phyloP scores from a whole-genome alignment of 2,888 invertebrate genomes.

The Pedicia rivosa region DNA sequence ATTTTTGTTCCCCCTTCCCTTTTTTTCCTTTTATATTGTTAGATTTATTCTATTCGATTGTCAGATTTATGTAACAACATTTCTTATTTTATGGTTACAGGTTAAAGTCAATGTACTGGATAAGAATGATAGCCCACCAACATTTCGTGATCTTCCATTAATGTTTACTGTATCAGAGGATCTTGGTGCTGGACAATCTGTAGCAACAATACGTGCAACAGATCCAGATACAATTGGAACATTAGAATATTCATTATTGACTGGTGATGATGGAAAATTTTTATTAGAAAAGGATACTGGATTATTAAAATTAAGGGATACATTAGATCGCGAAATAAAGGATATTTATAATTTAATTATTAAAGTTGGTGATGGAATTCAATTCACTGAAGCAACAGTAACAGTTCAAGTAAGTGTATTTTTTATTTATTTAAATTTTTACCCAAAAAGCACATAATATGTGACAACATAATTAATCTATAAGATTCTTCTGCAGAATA shows the following conservation, averaged over 20 bases:
- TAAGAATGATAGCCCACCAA: constrained; percentile 90
- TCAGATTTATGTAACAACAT: not conserved
- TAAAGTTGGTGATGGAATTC: constrained; percentile 78
- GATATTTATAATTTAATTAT: constrained; percentile 63
- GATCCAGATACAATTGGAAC: constrained; percentile 76
- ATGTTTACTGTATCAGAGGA: constrained; percentile 72
- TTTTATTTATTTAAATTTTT: constrained; percentile 5
- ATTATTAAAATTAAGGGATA: constrained; percentile 54
- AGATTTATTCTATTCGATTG: too few species aligned
- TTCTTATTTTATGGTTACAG: constrained; percentile 39
- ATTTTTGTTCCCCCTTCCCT: too few species aligned
- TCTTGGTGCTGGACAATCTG: constrained; percentile 60
- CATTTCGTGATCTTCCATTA: constrained; percentile 58
- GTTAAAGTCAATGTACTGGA: constrained; percentile 73
- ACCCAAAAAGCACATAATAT: too few species aligned
- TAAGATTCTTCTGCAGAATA: too few species aligned
- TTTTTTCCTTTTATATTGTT: too few species aligned
- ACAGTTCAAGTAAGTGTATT: constrained; percentile 52
- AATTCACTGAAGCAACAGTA: constrained; percentile 63
- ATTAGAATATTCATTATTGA: constrained; percentile 55
- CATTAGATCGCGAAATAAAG: constrained; percentile 68
- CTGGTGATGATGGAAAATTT: constrained; percentile 51
- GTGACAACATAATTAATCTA: too few species aligned
- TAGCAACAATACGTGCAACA: constrained; percentile 60
- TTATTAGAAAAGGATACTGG: constrained; percentile 55